Conservation (phyloP, 2,888 invertebrate genomes). For the Mythimna lalbum region DNA sequence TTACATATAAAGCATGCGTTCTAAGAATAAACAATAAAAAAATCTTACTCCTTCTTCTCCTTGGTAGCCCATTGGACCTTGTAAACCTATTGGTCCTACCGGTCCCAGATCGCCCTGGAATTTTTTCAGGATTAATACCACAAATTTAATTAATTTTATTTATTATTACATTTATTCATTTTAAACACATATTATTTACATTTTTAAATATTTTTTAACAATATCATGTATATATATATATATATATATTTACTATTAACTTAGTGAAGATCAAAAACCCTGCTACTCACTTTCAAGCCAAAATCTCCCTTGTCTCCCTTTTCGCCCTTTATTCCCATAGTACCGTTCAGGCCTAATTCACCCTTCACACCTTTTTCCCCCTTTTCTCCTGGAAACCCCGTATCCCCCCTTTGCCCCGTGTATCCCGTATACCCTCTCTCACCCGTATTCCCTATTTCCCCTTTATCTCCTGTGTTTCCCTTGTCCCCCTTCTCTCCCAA, state of each 20-base stretch:
- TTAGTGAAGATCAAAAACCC: neutral
- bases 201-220: no score
- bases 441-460: slow-evolving; percentile 8
- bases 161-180: no score
- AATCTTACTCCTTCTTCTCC: slow-evolving; percentile 59
- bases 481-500: slow-evolving; percentile 34
- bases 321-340: slow-evolving; percentile 33
- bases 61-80: slow-evolving; percentile 24
- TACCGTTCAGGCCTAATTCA: slow-evolving; percentile 11
- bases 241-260: no score
- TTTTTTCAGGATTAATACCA: no score
- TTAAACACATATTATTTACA: no score
- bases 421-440: neutral
- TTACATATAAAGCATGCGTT: neutral
- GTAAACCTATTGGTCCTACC: slow-evolving; percentile 29
- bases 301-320: slow-evolving; percentile 60
- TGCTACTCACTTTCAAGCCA: slow-evolving; percentile 58
- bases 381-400: neutral
- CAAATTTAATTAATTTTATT: no score
- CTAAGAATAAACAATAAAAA: neutral
- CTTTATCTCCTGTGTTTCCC: neutral
- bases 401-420: neutral
- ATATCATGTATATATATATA: no score
- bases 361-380: slow-evolving; percentile 28
- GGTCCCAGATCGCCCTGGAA: slow-evolving; percentile 64